Percentiles rank a stretch among this genome's conserved stretches.
phyloP scores from a whole-genome alignment of 2,888 invertebrate species.

The Odontothrips loti region DNA sequence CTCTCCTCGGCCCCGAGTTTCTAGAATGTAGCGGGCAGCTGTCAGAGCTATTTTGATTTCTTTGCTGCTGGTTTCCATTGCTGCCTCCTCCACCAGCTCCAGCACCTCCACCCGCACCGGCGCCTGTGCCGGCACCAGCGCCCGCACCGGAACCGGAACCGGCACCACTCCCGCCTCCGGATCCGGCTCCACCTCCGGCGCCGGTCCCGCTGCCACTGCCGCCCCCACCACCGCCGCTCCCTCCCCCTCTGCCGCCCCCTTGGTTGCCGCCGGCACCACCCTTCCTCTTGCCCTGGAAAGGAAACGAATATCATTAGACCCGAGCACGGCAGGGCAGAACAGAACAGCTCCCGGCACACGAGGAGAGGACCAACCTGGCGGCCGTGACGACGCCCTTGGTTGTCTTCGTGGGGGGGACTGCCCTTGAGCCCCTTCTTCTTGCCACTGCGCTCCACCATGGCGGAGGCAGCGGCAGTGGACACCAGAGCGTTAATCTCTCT shows the following conservation, averaged over 20 bases:
- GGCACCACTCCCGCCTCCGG: not conserved
- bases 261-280: not conserved
- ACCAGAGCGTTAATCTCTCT: not conserved
- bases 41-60: not conserved
- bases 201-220: not conserved
- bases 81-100: not conserved
- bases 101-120: not conserved
- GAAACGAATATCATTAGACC: not conserved
- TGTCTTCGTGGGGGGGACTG: not conserved
- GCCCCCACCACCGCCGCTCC: not conserved
- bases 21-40: not conserved
- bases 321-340: no score
- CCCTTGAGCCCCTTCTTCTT: not conserved
- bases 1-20: not conserved
- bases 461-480: not conserved
- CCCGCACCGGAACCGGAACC: not conserved
- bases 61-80: not conserved
- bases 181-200: no score
- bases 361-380: not conserved
- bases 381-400: not conserved
- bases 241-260: not conserved
- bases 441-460: not conserved
- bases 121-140: not conserved
- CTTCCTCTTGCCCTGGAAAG: not conserved
- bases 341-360: not conserved